Evolutionary conservation across 2,888 invertebrate genomes (phyloP).

Genomic region (Druceiella hillmani): DNA sequence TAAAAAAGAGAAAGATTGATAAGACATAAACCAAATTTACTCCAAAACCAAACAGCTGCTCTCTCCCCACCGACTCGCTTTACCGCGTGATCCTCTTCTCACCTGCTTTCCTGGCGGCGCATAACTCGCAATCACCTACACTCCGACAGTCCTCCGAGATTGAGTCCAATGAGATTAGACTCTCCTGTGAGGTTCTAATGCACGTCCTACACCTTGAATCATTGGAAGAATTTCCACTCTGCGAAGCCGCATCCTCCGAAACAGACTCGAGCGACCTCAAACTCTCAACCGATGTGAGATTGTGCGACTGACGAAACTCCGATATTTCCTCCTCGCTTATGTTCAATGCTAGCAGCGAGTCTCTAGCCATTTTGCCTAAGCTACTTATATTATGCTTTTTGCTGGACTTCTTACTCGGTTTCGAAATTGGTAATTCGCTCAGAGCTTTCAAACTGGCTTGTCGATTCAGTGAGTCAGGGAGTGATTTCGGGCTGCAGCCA

Average conservation of each 20-base stretch:
- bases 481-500: slow-evolving; percentile 44
- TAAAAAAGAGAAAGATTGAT: too few species aligned
- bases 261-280: slow-evolving; percentile 43
- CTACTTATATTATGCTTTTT: slow-evolving; percentile 44
- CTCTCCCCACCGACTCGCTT: too few species aligned
- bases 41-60: too few species aligned
- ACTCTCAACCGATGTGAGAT: slow-evolving; percentile 44
- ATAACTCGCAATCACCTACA: slow-evolving; percentile 31
- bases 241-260: slow-evolving; percentile 43
- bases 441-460: too few species aligned
- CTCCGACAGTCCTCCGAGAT: slow-evolving; percentile 44
- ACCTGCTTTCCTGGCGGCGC: too few species aligned
- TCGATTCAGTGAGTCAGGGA: slow-evolving; percentile 43
- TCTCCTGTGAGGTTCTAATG: slow-evolving; percentile 42
- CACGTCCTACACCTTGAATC: slow-evolving; percentile 43
- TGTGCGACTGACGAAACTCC: slow-evolving; percentile 41
- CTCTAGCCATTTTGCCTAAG: slow-evolving; percentile 44
- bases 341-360: slow-evolving; percentile 43
- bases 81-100: too few species aligned
- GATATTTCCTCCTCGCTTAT: slow-evolving; percentile 48
- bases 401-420: slow-evolving; percentile 36
- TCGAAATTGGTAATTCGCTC: too few species aligned
- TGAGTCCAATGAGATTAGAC: slow-evolving; percentile 44
- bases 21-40: too few species aligned
- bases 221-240: slow-evolving; percentile 37